Percentiles rank a stretch among this genome's conserved stretches.
phyloP scores from a whole-genome alignment of 2,113 vertebrate genomes.

The Gasterosteus aculeatus region DNA sequence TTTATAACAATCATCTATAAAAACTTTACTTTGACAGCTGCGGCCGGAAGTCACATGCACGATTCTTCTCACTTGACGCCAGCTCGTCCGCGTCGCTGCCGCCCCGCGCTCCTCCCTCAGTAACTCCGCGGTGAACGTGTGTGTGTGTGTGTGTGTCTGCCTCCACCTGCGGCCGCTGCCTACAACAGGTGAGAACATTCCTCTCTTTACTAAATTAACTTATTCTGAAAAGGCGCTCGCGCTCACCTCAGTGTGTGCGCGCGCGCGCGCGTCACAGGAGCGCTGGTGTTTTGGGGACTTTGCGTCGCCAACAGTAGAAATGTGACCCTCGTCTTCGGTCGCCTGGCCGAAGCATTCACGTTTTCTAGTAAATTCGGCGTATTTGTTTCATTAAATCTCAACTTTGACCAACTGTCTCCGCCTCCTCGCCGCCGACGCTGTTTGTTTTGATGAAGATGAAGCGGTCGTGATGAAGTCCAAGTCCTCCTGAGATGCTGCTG shows the following conservation, averaged over 20 bases:
- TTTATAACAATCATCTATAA: rapidly evolving
- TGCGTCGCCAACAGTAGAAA: not conserved
- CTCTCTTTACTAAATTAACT: not conserved
- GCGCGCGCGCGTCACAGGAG: not conserved
- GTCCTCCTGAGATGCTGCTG: not conserved
- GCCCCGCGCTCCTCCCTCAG: constrained; percentile 4
- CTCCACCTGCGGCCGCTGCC: not conserved
- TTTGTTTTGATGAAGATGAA: not conserved
- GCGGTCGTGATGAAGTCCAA: too few species aligned
- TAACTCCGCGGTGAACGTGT: not conserved
- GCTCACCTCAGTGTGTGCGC: not conserved
- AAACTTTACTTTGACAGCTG: constrained; percentile 27
- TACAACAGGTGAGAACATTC: constrained; percentile 48
- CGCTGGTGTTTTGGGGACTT: not conserved
- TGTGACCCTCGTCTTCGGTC: not conserved
- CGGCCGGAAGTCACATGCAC: not conserved
- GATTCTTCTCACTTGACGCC: not conserved
- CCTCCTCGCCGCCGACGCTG: not conserved
- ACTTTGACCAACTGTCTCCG: constrained; percentile 1
- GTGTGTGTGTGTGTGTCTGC: not conserved
- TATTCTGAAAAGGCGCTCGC: not conserved
- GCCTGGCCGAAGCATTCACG: not conserved
- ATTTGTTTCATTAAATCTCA: not conserved
- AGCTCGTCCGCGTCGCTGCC: not conserved
- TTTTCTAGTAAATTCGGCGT: not conserved